phyloP scores from a whole-genome alignment of 2,113 vertebrate species.

The Oryzias javanicus region DNA sequence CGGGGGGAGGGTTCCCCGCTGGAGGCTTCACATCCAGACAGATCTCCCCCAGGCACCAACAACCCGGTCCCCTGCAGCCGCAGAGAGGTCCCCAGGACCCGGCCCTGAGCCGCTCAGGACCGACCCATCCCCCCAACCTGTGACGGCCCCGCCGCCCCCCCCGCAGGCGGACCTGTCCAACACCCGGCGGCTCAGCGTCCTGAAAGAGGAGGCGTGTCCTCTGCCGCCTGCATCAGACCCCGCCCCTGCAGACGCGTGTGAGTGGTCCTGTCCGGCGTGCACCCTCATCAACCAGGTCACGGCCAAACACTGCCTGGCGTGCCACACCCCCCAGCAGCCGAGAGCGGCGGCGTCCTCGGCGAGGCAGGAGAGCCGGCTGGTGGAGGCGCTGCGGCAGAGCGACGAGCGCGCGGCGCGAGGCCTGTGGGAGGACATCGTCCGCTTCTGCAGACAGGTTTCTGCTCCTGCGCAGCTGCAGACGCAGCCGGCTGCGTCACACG shows the following conservation, averaged over 20 bases:
- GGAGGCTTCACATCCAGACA: slow-evolving; percentile 15
- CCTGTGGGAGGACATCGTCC: slow-evolving; percentile 86
- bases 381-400: slow-evolving; percentile 82
- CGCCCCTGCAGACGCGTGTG: accelerated
- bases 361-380: slow-evolving; percentile 83
- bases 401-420: slow-evolving; percentile 86
- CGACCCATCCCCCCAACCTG: slow-evolving; percentile 19
- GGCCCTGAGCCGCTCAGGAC: slow-evolving; percentile 16
- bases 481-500: background rate
- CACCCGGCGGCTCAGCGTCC: slow-evolving; percentile 52
- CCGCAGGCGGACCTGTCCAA: slow-evolving; percentile 53
- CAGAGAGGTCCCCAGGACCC: slow-evolving; percentile 76
- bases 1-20: slow-evolving; percentile 23
- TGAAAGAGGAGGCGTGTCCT: slow-evolving; percentile 48
- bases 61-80: slow-evolving; percentile 84
- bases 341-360: slow-evolving; percentile 55
- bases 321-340: slow-evolving; percentile 80
- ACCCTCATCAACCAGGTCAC: slow-evolving; percentile 79
- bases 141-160: background rate
- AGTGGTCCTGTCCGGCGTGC: slow-evolving; percentile 85
- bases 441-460: slow-evolving; percentile 85
- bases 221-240: slow-evolving; percentile 35
- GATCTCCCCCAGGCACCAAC: slow-evolving; percentile 64
- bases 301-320: slow-evolving; percentile 81
- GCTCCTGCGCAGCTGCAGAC: background rate